phyloP scores from a whole-genome alignment of 2,113 vertebrate species.

The Gopherus evgoodei region DNA sequence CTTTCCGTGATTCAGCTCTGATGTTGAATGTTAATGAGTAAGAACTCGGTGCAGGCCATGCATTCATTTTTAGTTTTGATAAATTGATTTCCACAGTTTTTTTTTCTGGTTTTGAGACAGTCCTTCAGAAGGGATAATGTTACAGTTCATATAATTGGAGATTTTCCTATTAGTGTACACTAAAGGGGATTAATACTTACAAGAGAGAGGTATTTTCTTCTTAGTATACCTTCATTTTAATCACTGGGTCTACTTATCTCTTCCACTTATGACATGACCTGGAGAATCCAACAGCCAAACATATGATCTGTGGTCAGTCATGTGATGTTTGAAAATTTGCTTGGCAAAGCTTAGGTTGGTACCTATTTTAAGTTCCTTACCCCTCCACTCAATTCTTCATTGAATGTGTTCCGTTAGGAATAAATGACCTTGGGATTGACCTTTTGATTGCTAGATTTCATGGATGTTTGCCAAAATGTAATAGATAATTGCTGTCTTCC shows the following conservation, averaged over 20 bases:
- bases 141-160: neutral
- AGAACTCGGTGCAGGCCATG: neutral
- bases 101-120: neutral
- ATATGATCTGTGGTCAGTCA: neutral
- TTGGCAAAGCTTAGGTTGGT: neutral
- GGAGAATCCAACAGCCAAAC: neutral
- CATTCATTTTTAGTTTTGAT: neutral
- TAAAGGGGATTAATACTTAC: neutral
- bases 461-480: conserved; percentile 15
- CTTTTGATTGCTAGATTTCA: conserved; percentile 35
- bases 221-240: neutral
- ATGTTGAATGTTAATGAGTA: neutral
- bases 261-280: neutral
- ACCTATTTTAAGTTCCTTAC: conserved; percentile 29
- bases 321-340: neutral
- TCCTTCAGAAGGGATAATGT: neutral
- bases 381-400: conserved; percentile 3
- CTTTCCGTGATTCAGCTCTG: neutral
- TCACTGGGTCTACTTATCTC: neutral
- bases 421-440: neutral
- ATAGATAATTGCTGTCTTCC: conserved; percentile 41
- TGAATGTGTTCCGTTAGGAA: conserved; percentile 21
- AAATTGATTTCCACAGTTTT: neutral
- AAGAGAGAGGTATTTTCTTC: neutral
- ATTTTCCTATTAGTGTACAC: neutral